These are phyloP conservation scores for Campoletis sonorensis DNA, from an alignment of 1,140 invertebrate genomes.

Conservation along the genomic window DNA sequence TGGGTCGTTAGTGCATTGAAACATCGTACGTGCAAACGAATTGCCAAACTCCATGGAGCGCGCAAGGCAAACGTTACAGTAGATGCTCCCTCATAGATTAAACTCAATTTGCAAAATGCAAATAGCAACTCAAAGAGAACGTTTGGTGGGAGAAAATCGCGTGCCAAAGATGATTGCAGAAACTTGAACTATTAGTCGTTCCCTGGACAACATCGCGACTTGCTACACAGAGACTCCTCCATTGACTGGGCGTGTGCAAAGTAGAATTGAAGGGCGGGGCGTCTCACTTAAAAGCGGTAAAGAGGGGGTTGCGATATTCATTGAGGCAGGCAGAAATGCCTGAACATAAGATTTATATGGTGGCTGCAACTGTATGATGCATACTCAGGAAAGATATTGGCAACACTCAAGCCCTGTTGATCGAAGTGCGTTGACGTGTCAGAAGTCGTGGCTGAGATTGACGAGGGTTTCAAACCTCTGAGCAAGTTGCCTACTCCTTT, in stretches of 20 bases:
- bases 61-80: not conserved
- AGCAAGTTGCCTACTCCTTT: conserved; percentile 42
- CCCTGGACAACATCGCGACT: not conserved
- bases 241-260: not conserved
- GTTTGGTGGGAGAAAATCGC: no score
- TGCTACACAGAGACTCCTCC: not conserved
- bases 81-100: not conserved
- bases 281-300: no score
- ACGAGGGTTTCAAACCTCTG: conserved; percentile 49
- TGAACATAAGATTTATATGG: not conserved
- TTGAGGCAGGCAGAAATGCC: not conserved
- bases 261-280: not conserved
- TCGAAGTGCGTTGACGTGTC: conserved; percentile 58
- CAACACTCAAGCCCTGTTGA: not conserved
- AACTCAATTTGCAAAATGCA: no score
- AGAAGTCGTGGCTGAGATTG: conserved; percentile 60
- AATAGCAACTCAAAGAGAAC: no score
- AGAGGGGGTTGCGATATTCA: no score
- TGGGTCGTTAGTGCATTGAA: not conserved
- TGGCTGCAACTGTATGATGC: not conserved
- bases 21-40: conserved; percentile 1
- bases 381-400: conserved; percentile 4
- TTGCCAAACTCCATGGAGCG: not conserved
- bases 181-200: no score
- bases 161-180: no score